Base-by-base conservation (phyloP, 2,113 vertebrate species). In the Cinclus cinclus region DNA sequence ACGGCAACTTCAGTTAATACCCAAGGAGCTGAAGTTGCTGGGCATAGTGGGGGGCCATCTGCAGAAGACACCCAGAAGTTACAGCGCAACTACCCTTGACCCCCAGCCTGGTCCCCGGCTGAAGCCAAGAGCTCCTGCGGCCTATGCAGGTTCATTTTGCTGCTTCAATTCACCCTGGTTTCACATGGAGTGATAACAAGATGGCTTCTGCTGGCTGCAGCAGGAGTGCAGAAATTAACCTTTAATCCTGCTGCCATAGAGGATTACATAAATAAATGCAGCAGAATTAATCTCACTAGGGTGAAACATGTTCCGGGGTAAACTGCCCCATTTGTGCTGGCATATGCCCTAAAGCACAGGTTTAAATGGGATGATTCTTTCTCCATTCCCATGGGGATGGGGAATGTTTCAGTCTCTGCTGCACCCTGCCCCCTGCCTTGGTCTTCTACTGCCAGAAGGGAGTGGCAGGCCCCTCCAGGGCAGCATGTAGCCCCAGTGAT, bases 11-110 rank as follows among this genome's bases (percentile, higher is more conserved):
- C 41, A 31, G 12, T 31, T 14, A 27, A 35, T 5, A 16, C 39
- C 44, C 27, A 7, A 27, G 11, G 39, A 52, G 60, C 33, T 59
- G 70, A 60, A 62, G n/a, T 17, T 86, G 0, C 35, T 22, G 60
- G 56, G 10, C 3, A 1, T 1, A 33, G 67, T 0, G 0, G 27
- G 11, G 44, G 39, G 67, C 0, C 2, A 22, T 46, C 52, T 35
- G 30, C 53, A 52, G 58, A 44, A 85, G 58, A 44, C 24, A 31
- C 6, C 4, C 50, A 35, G 42, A 41, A 78, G 7, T 49, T 33
- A 18, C 0, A 39, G 70, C 12, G 6, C 6, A 28, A 9, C 5
- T 23, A n/a, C 13, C 8, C 20, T 13, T 42, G 41, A 35, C 15
- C 28, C n/a, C 27, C 23, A 17, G 0, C 1, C 62, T 33, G 53